A percentile compares a stretch with the other conserved stretches of the same genome.
Evolutionary conservation across 2,888 invertebrate genomes (phyloP).

Genomic region (Sepiola atlantica): DNA sequence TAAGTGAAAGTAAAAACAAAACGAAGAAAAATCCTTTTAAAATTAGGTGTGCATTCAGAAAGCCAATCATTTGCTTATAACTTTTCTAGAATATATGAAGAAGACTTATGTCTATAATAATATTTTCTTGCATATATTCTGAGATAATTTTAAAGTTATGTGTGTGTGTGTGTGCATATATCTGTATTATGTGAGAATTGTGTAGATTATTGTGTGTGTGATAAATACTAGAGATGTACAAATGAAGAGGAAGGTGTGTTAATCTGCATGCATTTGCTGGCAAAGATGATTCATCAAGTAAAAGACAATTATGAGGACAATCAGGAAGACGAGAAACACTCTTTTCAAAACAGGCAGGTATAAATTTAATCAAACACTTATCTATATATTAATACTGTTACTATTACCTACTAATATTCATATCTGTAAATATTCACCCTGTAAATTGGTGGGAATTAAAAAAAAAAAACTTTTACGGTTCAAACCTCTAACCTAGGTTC

Average conservation of each 20-base stretch:
- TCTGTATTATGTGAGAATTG: background rate
- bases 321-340: background rate
- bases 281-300: background rate
- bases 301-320: background rate
- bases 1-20: too few relatives aligned
- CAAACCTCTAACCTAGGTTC: too few relatives aligned
- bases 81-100: background rate
- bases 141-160: background rate
- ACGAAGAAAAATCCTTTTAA: too few relatives aligned
- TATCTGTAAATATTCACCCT: too few relatives aligned
- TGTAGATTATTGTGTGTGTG: background rate
- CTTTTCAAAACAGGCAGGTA: background rate
- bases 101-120: background rate
- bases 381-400: background rate
- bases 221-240: background rate
- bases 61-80: too few relatives aligned
- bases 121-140: background rate
- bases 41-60: too few relatives aligned
- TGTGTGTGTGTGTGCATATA: background rate
- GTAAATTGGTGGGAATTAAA: too few relatives aligned
- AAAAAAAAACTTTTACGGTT: too few relatives aligned
- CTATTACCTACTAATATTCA: too few relatives aligned
- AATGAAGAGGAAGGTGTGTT: background rate
- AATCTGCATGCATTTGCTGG: background rate
- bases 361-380: background rate